A percentile compares a stretch with the other conserved stretches of the same genome.
phyloP scores from a whole-genome alignment of 2,888 invertebrate genomes.

The Thalpophila matura region DNA sequence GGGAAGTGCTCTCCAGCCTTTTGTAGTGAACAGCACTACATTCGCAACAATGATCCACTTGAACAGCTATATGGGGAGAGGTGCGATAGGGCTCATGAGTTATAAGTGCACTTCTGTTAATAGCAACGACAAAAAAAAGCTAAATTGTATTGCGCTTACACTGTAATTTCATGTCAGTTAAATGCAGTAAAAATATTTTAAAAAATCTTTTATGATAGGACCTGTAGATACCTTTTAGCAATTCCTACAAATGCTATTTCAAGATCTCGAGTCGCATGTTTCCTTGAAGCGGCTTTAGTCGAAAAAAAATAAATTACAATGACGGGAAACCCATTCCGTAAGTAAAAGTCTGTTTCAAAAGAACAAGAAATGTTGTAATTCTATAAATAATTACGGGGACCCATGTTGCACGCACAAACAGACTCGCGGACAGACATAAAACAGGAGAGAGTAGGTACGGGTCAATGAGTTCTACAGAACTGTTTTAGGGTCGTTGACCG shows the following conservation, averaged over 20 bases:
- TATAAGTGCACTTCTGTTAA: slow-evolving; percentile 61
- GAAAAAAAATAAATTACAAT: slow-evolving; percentile 36
- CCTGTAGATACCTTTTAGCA: slow-evolving; percentile 10
- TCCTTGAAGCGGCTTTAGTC: slow-evolving; percentile 24
- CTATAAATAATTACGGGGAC: slow-evolving; percentile 60
- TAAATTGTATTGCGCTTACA: slow-evolving; percentile 19
- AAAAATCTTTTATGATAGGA: background rate
- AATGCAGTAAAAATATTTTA: background rate
- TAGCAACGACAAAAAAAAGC: slow-evolving; percentile 43
- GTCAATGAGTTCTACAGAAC: slow-evolving; percentile 60
- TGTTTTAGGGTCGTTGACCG: background rate
- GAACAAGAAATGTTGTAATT: slow-evolving; percentile 59
- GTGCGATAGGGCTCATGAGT: slow-evolving; percentile 59
- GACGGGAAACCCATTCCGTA: slow-evolving; percentile 39
- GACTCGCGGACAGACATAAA: slow-evolving; percentile 73
- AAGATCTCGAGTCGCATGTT: slow-evolving; percentile 18
- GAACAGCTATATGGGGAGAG: slow-evolving; percentile 59
- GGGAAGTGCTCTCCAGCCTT: slow-evolving; percentile 52
- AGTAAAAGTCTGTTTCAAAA: slow-evolving; percentile 50
- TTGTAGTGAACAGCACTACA: slow-evolving; percentile 70
- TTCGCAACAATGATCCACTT: slow-evolving; percentile 74
- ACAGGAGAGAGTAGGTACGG: slow-evolving; percentile 69
- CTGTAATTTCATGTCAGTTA: background rate
- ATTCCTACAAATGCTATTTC: slow-evolving; percentile 2
- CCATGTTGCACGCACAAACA: slow-evolving; percentile 61